Base-by-base conservation (phyloP, 1,140 invertebrate genomes). In the Parasteatoda tepidariorum region DNA sequence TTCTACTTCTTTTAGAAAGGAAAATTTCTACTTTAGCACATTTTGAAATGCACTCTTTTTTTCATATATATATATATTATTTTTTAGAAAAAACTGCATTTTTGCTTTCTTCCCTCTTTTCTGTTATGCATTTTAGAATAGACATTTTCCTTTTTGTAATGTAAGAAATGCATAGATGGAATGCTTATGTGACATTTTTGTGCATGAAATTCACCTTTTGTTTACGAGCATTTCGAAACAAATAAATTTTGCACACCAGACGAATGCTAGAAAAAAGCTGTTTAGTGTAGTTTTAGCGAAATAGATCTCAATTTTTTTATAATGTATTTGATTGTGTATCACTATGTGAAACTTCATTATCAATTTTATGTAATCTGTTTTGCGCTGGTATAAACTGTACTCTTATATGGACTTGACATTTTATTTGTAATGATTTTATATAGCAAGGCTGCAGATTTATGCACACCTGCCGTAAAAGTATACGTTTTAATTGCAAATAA, bases 401-500 rank as follows among this genome's bases (percentile, higher is more conserved):
- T n/a, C n/a, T n/a, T n/a, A n/a, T n/a, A n/a, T n/a, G n/a, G n/a
- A n/a, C n/a, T n/a, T n/a, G n/a, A n/a, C n/a, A n/a, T n/a, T 41
- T 15, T 57, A 55, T 71, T 57, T 76, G 24, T 76, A 13, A 48
- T 61, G 57, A 34, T 64, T 26, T 6, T 78, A 33, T 33, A 11
- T 30, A n/a, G 78, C 78, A 82, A 82, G 78, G 78, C 66, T 82
- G 78, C 78, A 82, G 38, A 34, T 22, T 28, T 7, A 48, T 82
- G 78, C 66, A 82, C 78, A 82, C 66, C 78, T 82, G 78, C 67
- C 61, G 11, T n/a, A 48, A 7, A 48, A 9, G n/a, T n/a, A n/a
- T n/a, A n/a, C n/a, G n/a, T n/a, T n/a, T n/a, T n/a, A n/a, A n/a
- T n/a, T n/a, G n/a, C n/a, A n/a, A n/a, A n/a, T n/a, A n/a, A n/a